Base-by-base conservation (phyloP, 2,888 invertebrate genomes). In the Leptopterna dolabrata region DNA sequence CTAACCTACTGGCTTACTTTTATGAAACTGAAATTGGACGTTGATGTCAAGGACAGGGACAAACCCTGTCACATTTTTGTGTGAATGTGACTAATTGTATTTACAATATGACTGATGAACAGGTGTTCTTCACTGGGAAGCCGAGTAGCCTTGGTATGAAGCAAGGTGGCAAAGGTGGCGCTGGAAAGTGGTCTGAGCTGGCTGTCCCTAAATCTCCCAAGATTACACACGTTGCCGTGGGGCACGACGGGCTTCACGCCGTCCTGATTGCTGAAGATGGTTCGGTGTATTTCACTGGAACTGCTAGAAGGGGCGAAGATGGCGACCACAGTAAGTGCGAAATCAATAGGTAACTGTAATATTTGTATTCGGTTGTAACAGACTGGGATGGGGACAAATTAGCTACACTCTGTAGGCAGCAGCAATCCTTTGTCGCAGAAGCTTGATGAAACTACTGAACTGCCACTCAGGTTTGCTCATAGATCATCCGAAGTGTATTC, bases 221-320 rank as follows among this genome's bases (percentile, higher is more conserved):
- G 91, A 94, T 96, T 88, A 92, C 93, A 0, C 95, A 98, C 92
- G 94, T 97, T 89, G 96, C 97, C 0, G 94, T 97, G 1, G 98
- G 99, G 0, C 98, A 98, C 91, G 99, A 99, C 91, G 98, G 98
- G 0, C 94, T 96, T 81, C 98, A 99, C 92, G 97, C 97, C 0
- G 93, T 99, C 83, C 92, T 99, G 43, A 94, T 99, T n/a, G 94
- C 97, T 55, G 97, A 98, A 91, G 97, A 97, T 91, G 99, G 99
- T 0, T 95, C 96, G 0, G 97, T 97, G 0, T 95, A 96, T 91
- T 97, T 97, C 92, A 93, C 94, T 76, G 94, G 99, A 11, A 96
- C 97, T 9, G 96, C 98, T 0, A 94, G 96, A 0, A 94, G 98
- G 3, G 98, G 99, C 36, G 98, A 98, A 92, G 98, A 98, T 92